These are phyloP conservation scores for Zygogramma bicolorata DNA, from an alignment of 2,888 invertebrate genomes.

Conservation along the genomic window DNA sequence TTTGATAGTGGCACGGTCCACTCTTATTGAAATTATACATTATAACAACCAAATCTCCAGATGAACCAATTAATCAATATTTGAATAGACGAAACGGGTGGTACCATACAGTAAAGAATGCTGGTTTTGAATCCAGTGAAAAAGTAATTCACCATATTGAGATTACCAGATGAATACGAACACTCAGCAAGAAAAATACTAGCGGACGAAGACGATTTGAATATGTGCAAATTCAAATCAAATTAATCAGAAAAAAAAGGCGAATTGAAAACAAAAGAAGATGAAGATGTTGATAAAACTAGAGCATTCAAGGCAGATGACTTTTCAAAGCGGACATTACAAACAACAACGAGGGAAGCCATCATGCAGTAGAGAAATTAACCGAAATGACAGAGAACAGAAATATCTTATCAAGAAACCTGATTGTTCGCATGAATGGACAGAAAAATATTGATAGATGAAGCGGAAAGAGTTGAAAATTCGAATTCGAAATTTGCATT, in stretches of 20 bases:
- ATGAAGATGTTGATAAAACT: too few relatives aligned
- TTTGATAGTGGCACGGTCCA: conserved; percentile 7
- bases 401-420: background rate
- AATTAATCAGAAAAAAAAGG: conserved; percentile 3
- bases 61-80: conserved; percentile 12
- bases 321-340: background rate
- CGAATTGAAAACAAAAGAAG: too few relatives aligned
- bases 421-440: background rate
- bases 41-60: background rate
- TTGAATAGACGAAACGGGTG: conserved; percentile 7
- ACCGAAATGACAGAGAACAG: background rate
- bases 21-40: conserved; percentile 8
- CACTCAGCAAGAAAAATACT: background rate
- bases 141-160: conserved; percentile 5
- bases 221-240: conserved; percentile 5
- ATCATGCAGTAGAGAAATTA: background rate
- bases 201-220: conserved; percentile 11
- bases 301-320: background rate
- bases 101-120: background rate
- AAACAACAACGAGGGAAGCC: background rate
- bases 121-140: conserved; percentile 14
- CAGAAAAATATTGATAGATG: background rate
- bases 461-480: background rate
- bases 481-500: conserved; percentile 1
- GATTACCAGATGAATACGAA: conserved; percentile 10